Conservation (phyloP, 1,140 invertebrate genomes). For the Berghia stephanieae region DNA sequence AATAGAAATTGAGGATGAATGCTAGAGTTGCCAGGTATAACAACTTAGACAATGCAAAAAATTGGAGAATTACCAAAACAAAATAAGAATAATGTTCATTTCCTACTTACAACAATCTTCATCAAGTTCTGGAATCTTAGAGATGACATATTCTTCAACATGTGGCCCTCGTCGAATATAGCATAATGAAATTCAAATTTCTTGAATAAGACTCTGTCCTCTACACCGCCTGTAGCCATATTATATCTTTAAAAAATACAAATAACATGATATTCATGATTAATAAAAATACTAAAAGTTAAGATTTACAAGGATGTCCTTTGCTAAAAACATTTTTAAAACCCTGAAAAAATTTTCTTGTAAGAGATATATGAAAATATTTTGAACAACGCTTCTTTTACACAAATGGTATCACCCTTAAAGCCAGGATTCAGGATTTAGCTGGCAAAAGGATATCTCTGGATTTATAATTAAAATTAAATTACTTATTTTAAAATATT, state of each 20-base stretch:
- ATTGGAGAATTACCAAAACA: no score
- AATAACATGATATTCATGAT: slow-evolving; percentile 16
- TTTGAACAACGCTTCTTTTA: no score
- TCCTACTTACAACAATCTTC: slow-evolving; percentile 78
- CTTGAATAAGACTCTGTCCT: slow-evolving; percentile 91
- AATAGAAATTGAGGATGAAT: no score
- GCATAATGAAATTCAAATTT: slow-evolving; percentile 90
- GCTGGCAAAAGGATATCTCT: no score
- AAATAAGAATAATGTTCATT: slow-evolving; percentile 1
- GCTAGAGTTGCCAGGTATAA: no score
- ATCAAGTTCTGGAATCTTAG: slow-evolving; percentile 88
- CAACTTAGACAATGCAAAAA: no score
- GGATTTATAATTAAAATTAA: no score
- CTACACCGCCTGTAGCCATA: slow-evolving; percentile 81
- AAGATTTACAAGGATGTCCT: not conserved
- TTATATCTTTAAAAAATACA: slow-evolving; percentile 77
- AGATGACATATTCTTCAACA: slow-evolving; percentile 97
- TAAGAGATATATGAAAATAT: not conserved
- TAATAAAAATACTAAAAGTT: not conserved
- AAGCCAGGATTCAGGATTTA: no score
- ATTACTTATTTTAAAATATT: no score
- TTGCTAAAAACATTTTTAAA: not conserved
- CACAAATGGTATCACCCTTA: no score
- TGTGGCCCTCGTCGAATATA: slow-evolving; percentile 96
- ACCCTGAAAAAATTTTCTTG: not conserved